phyloP scores from a whole-genome alignment of 2,113 vertebrate species.

The Loxodonta africana region DNA sequence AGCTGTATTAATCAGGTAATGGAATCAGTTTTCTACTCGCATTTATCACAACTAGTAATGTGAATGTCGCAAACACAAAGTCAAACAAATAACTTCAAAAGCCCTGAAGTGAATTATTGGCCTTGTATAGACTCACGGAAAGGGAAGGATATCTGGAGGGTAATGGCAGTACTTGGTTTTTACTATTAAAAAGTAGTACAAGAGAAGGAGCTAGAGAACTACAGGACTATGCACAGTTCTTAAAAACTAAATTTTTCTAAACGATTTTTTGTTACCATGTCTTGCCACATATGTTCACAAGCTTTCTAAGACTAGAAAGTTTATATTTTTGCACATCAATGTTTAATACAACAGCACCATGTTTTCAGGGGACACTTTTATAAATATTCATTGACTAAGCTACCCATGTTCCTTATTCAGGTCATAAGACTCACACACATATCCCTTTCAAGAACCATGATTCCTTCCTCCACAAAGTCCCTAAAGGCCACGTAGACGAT shows the following conservation, averaged over 20 bases:
- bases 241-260: background rate
- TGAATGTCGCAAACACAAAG: background rate
- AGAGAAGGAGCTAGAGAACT: background rate
- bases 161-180: background rate
- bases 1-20: background rate
- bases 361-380: background rate
- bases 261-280: background rate
- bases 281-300: background rate
- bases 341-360: background rate
- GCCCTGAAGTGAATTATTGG: background rate
- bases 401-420: background rate
- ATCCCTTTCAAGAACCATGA: constrained; percentile 17
- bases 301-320: constrained; percentile 2
- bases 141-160: background rate
- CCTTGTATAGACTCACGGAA: background rate
- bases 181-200: background rate
- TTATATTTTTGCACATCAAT: background rate
- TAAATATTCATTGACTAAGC: constrained; percentile 58
- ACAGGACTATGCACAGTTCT: background rate
- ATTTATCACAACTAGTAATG: background rate
- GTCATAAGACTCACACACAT: constrained; percentile 21
- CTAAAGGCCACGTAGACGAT: background rate
- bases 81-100: constrained; percentile 17
- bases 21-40: background rate
- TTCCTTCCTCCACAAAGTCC: background rate